Base-by-base conservation (phyloP, 2,797 vertebrate genomes). In the Petrocephalus schoutedeni region DNA sequence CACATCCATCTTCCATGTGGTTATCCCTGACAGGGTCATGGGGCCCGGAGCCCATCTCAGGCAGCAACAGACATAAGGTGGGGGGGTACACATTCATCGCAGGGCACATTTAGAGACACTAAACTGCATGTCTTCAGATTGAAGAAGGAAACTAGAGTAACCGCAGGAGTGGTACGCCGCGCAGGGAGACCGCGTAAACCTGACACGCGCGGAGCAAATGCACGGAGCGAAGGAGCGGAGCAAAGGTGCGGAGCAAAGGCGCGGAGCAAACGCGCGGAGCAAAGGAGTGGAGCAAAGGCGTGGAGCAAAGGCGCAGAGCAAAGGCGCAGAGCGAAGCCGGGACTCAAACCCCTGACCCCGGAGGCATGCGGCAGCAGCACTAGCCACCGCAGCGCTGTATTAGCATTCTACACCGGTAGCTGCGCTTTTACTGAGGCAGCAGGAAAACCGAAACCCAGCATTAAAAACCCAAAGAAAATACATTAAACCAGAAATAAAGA, bases 391-490 rank as follows among this genome's bases (percentile, higher is more conserved):
- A 71, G 4, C 64, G 36, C 64, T 36, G 6, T 71, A 71, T 71
- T 36, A 71, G 28, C 64, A 36, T 71, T 71, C 64, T 0, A 71
- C 0, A 14, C 32, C 64, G 1, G 64, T 7, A 71, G 64, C 14
- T 16, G 28, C 16, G 2, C 64, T 71, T 71, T 36, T 71, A 71
- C 64, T 71, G 64, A 71, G 28, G 64, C 64, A 71, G 64, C 64
- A 71, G 36, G 28, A 71, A 71, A 71, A 71, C 64, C 64, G 14
- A 71, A 71, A 71, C 28, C 28, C 64, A 36, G 28, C 64, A 71
- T 71, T 71, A 71, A 71, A 71, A 71, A 36, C 32, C 64, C 64
- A 71, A 36, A 71, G 64, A 71, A 71, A 71, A 71, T 71, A 71
- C 64, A 71, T 71, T 71, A 71, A 71, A 71, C 64, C 28, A 71